Percentiles rank a stretch among this genome's conserved stretches.
Evolutionary conservation across 2,113 vertebrate genomes (phyloP).

Genomic region (Marcusenius ussheri): DNA sequence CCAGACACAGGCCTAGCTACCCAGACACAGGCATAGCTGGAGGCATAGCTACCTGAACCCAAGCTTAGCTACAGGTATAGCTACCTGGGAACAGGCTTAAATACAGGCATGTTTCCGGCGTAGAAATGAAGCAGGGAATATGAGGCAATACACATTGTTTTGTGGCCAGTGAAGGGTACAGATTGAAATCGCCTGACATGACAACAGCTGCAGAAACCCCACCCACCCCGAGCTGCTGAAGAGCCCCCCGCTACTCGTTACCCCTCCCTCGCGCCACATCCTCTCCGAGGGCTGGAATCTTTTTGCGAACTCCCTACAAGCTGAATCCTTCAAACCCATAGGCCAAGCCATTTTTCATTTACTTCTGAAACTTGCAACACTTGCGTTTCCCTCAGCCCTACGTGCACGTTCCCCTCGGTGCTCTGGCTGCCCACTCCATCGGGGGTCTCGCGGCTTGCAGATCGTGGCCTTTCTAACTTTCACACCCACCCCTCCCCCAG

Average conservation of each 20-base stretch:
- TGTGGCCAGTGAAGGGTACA: slow-evolving; percentile 10
- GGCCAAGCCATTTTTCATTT: neutral
- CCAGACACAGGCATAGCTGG: neutral
- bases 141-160: neutral
- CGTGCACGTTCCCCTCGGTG: neutral
- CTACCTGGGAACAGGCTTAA: neutral
- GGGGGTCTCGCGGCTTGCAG: neutral
- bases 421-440: neutral
- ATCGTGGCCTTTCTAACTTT: neutral
- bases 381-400: neutral
- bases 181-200: slow-evolving; percentile 8
- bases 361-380: neutral
- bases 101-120: neutral
- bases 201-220: neutral
- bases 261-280: neutral
- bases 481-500: neutral
- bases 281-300: neutral
- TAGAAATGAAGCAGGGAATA: neutral
- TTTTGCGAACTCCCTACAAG: neutral
- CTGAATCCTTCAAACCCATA: neutral
- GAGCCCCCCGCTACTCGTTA: neutral
- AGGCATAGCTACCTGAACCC: neutral
- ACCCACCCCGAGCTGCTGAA: neutral
- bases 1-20: neutral
- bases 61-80: neutral